Conservation (phyloP, 2,797 vertebrate genomes). For the Enteromius trimaculatus region DNA sequence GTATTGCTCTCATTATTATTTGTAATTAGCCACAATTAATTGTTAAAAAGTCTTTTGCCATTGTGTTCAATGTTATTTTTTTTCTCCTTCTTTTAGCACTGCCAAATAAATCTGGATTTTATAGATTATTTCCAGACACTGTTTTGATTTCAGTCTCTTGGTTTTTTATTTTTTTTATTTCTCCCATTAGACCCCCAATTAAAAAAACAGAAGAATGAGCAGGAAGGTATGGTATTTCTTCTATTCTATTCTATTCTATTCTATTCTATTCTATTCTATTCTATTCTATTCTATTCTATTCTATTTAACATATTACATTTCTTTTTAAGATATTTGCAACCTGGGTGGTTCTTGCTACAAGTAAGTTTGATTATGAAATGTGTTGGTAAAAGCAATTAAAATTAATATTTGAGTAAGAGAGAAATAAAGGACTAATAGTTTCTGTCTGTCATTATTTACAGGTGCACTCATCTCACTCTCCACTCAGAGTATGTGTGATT, state of each 20-base stretch:
- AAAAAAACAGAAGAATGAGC: neutral
- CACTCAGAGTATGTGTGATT: neutral
- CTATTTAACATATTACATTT: neutral
- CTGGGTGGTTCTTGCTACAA: constrained; percentile 58
- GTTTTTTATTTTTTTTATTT: neutral
- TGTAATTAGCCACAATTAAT: no score
- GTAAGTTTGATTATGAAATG: constrained; percentile 42
- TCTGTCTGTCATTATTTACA: neutral
- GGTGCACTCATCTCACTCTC: neutral
- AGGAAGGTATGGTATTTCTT: neutral
- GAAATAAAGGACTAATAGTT: neutral
- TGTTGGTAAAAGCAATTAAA: neutral
- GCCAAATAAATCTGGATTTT: neutral
- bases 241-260: no score
- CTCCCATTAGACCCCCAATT: neutral
- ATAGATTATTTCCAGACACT: neutral
- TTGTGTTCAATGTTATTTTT: no score
- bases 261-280: neutral
- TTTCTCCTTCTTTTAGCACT: no score
- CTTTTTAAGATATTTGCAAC: constrained; percentile 51
- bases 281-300: neutral
- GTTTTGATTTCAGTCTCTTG: neutral
- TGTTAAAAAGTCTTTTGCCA: no score
- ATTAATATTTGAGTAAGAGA: neutral
- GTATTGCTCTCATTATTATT: no score